A percentile compares a stretch with the other conserved stretches of the same genome.
phyloP scores from a whole-genome alignment of 2,113 vertebrate genomes.

The Platichthys stellatus region DNA sequence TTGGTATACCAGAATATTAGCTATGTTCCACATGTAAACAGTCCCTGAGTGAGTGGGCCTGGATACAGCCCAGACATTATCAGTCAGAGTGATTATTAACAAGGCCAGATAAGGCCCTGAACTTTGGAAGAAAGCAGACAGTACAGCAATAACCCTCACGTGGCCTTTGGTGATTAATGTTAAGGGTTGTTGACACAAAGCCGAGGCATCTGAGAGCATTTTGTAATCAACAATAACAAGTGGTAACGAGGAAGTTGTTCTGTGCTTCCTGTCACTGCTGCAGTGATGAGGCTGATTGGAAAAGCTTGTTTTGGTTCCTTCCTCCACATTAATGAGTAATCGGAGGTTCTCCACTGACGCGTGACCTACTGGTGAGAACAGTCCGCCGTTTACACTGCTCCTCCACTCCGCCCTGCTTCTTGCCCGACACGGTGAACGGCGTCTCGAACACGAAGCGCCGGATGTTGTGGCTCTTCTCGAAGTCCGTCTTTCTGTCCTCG shows the following conservation, averaged over 20 bases:
- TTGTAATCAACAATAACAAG: constrained; percentile 10
- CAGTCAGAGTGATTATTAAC: constrained; percentile 32
- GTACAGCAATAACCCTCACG: constrained; percentile 32
- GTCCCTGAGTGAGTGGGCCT: background rate
- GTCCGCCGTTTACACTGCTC: constrained; percentile 96
- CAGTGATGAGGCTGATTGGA: background rate
- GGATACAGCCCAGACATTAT: background rate
- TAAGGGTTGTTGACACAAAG: background rate
- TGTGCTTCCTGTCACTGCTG: background rate
- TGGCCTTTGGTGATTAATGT: constrained; percentile 5
- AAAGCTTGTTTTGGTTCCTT: background rate
- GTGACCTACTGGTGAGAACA: constrained; percentile 89
- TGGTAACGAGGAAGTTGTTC: background rate
- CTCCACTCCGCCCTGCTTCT: constrained; percentile 93
- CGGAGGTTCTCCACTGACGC: background rate
- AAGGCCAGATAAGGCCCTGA: constrained; percentile 46
- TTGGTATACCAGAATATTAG: background rate
- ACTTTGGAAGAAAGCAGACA: constrained; percentile 45
- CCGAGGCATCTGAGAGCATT: background rate
- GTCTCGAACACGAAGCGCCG: constrained; percentile 97
- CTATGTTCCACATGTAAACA: background rate
- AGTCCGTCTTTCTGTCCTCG: constrained; percentile 94
- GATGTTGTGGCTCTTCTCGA: constrained; percentile 96
- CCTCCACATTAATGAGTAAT: too few relatives aligned
- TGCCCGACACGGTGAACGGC: constrained; percentile 94